Evolutionary conservation across 2,797 vertebrate genomes (phyloP), one percentile per base, ranked within the genome.

Genomic region (Gallinago stenura): DNA sequence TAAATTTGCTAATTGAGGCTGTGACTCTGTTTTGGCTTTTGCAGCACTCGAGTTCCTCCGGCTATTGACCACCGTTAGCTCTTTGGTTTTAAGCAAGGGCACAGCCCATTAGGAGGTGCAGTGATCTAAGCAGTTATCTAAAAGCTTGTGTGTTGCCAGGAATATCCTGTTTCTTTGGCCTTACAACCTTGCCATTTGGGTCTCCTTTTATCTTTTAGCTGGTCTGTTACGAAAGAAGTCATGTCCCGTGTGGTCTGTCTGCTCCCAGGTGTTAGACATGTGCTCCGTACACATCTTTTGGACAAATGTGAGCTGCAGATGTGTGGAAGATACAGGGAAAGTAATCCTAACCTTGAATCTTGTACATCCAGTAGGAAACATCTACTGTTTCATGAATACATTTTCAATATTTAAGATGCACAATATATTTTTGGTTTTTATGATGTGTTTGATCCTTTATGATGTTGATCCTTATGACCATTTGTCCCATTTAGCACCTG

Each of bases 371-470:
- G 13, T 22, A 45, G 75, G 39, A 80, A 60, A 37, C 16, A 6
- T 2, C 46, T 16, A 5, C 45, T 61, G 24, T 18, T 64, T 24
- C 39, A 58, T 30, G 10, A 46, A 43, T 9, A 17, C 4, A 1
- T 72, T 89, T 89, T 62, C 15, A 30, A 2, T 66, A 17, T 85
- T 89, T 62, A 50, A 90, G 56, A 15, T 56, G 10, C 2, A 37
- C 0, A 0, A 3, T 51, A 0, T 31, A 4, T 80, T 80, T 85
- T 61, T 53, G 48, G 22, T 64, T 30, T 65, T 87, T 0, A 0
- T 28, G 48, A 30, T 71, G 24, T 19, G 14, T 45, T 57, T 83
- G 37, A 17, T 57, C 83, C 35, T 90, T 80, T 2, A 0, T 13
- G 13, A 35, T 39, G 39, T 39, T 39, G 39, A 14, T 39, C 39